phyloP scores from a whole-genome alignment of 2,113 vertebrate genomes.

The Chloroceryle aenea region DNA sequence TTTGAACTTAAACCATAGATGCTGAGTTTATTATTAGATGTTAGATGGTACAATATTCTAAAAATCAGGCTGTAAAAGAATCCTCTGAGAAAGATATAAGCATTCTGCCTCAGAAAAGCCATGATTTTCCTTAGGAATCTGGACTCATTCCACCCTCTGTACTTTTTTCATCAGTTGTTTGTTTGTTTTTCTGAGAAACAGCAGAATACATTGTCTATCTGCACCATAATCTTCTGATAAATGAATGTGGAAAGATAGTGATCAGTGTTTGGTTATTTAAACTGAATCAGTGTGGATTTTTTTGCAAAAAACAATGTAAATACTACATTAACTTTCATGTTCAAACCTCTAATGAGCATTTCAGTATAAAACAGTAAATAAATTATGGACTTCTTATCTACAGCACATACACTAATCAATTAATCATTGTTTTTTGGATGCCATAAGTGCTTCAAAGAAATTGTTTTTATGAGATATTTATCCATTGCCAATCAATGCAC shows the following conservation, averaged over 20 bases:
- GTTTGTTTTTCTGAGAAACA: background rate
- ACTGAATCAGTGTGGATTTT: background rate
- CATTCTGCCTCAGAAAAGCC: background rate
- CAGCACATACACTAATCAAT: slow-evolving; percentile 15
- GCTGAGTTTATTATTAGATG: background rate
- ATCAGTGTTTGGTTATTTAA: background rate
- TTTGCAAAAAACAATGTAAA: background rate
- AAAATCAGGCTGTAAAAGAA: background rate
- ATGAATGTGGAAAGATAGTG: background rate
- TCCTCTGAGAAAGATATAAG: background rate
- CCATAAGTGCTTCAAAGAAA: background rate
- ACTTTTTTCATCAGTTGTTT: background rate
- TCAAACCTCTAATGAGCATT: background rate
- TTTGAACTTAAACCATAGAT: background rate
- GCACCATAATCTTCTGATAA: background rate
- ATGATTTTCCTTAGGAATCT: background rate
- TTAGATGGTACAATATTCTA: background rate
- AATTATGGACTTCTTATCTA: slow-evolving; percentile 9
- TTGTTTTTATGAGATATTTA: background rate
- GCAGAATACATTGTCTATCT: background rate
- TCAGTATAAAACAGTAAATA: background rate
- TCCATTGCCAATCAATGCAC: background rate
- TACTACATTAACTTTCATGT: background rate
- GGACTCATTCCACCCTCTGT: background rate
- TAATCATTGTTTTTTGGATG: background rate